These are phyloP conservation scores for Pheosia tremula DNA, from an alignment of 2,888 invertebrate genomes.

Conservation along the genomic window DNA sequence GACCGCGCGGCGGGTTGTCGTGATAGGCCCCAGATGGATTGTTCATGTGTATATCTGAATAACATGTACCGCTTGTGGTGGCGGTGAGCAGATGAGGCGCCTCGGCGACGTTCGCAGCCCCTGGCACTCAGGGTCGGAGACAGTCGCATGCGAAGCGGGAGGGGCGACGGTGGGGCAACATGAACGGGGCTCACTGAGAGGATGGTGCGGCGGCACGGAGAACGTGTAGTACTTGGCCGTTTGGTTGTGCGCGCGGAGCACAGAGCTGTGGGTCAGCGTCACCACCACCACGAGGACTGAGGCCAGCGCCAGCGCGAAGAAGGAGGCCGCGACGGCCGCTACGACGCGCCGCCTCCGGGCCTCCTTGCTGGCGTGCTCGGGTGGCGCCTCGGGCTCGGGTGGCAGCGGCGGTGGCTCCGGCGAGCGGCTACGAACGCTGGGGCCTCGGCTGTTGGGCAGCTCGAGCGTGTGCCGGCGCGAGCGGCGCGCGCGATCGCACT, in stretches of 20 bases:
- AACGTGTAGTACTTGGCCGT: constrained; percentile 87
- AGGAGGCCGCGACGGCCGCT: constrained; percentile 88
- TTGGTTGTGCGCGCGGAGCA: constrained; percentile 86
- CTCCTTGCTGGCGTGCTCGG: constrained; percentile 86
- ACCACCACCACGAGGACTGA: constrained; percentile 91
- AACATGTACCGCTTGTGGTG: constrained; percentile 70
- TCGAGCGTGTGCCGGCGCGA: constrained; percentile 76
- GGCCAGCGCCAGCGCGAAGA: constrained; percentile 89
- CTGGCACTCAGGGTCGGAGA: constrained; percentile 81
- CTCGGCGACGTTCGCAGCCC: constrained; percentile 82
- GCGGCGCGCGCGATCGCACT: constrained; percentile 78
- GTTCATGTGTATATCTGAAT: constrained; percentile 60
- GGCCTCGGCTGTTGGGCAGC: constrained; percentile 74
- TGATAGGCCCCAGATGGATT: constrained; percentile 43
- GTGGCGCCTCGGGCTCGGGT: constrained; percentile 71
- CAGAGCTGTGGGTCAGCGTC: constrained; percentile 89
- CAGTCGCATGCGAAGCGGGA: constrained; percentile 84
- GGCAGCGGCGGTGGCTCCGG: constrained; percentile 71
- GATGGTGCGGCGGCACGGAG: constrained; percentile 85
- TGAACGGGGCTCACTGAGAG: constrained; percentile 85
- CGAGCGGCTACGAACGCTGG: constrained; percentile 75
- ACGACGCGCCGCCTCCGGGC: constrained; percentile 88
- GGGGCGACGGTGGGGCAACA: constrained; percentile 84
- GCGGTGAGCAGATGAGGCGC: constrained; percentile 64
- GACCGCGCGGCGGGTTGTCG: constrained; percentile 53